phyloP scores from a whole-genome alignment of 2,797 vertebrate species.

The Brachyrhaphis roseni region DNA sequence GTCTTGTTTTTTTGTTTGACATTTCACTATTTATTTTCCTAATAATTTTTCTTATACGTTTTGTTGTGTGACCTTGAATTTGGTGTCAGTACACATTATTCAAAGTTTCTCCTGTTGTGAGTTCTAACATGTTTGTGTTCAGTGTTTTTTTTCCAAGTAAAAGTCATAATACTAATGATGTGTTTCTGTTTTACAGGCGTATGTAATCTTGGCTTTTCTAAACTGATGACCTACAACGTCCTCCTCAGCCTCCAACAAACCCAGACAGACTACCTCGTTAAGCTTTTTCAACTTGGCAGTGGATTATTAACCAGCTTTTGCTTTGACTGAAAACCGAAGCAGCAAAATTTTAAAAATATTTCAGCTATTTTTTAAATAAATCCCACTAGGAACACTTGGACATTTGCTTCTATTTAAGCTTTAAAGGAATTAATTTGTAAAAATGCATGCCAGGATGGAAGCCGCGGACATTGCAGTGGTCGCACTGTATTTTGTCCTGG shows the following conservation, averaged over 20 bases:
- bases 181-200: constrained; percentile 98
- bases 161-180: constrained; percentile 69
- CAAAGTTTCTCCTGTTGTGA: constrained; percentile 16
- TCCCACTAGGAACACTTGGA: constrained; percentile 7
- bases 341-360: not conserved
- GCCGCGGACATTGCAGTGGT: constrained; percentile 93
- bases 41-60: not conserved
- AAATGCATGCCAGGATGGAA: constrained; percentile 91
- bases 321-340: constrained; percentile 94
- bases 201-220: constrained; percentile 89
- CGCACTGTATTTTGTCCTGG: constrained; percentile 94
- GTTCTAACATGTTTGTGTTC: constrained; percentile 23
- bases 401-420: constrained; percentile 15
- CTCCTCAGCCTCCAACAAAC: constrained; percentile 84
- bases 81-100: not conserved
- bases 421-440: constrained; percentile 41
- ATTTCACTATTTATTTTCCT: not conserved
- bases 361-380: constrained; percentile 16
- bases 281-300: constrained; percentile 70
- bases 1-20: not conserved
- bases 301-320: constrained; percentile 78
- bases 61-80: constrained; percentile 21
- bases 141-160: constrained; percentile 10
- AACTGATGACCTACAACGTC: constrained; percentile 86
- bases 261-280: constrained; percentile 88